Base-by-base conservation (phyloP, 2,113 vertebrate species). In the Uropsilus gracilis region DNA sequence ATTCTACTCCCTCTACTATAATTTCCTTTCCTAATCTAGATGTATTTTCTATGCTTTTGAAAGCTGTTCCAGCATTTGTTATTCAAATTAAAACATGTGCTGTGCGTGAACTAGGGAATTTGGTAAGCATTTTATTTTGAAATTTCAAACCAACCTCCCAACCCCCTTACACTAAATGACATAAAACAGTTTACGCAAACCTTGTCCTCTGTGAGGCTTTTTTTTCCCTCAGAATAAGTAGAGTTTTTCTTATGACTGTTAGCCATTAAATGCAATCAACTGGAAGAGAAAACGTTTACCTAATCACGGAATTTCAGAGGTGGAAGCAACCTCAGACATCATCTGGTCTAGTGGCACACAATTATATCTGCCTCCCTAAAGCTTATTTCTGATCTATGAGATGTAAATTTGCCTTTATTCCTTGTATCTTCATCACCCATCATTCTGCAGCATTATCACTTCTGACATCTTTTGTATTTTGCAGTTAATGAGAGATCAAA, bases 111-210 rank as follows among this genome's bases (percentile, higher is more conserved):
- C 53, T 72, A 50, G 66, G 14, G 48, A 77, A 80, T 89, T 91
- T 42, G 42, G 59, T 89, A 83, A 97, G 86, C 53, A 68, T 78
- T 85, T 95, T n/a, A 89, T 89, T 89, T 94, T 87, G 59, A 95
- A 95, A 96, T 84, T 66, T 87, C 75, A 55, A 86, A 1, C 78
- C 89, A 75, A 76, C 78, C 46, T 82, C 63, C 53, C 17, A 48
- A 50, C 11, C 17, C 50, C 89, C 69, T 90, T 46, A 61, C 16
- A 61, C 86, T 83, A 94, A 94, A 72, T 57, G 61, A 87, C 63
- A 73, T 90, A 75, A 96, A 94, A 87, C 48, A 93, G 48, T 82
- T 89, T 66, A 42, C 14, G 34, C 34, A 95, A 73, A 68, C 61
- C 42, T 1, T 26, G 7, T 48, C 76, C 37, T 96, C 48, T 34